Conservation (phyloP, 2,113 vertebrate species). For the Xenotilapia caudafasciata region DNA sequence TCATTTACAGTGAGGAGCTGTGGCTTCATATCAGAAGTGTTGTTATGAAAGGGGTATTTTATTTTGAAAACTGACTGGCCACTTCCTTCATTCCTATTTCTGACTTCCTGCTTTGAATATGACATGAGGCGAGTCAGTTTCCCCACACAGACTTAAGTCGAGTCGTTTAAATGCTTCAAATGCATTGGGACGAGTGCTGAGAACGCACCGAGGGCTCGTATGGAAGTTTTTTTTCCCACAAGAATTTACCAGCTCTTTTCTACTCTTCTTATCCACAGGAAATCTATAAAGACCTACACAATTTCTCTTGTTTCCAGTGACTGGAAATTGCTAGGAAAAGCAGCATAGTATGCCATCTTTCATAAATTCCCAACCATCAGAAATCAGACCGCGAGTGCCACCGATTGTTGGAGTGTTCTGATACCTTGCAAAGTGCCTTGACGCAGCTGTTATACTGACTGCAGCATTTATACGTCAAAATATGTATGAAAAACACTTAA, state of each 20-base stretch:
- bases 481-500: not conserved
- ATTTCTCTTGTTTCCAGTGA: not conserved
- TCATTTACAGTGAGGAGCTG: not conserved
- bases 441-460: not conserved
- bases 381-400: not conserved
- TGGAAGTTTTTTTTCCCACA: not conserved
- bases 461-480: not conserved
- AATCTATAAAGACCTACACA: not conserved
- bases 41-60: not conserved
- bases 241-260: not conserved
- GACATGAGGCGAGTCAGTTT: not conserved
- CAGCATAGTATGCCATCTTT: not conserved
- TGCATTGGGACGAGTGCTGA: not conserved
- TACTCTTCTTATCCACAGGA: not conserved
- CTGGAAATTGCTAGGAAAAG: fast-evolving
- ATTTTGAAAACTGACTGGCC: not conserved
- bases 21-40: not conserved
- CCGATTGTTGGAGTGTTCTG: not conserved
- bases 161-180: not conserved
- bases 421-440: not conserved
- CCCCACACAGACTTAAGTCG: not conserved
- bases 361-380: fast-evolving
- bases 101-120: not conserved
- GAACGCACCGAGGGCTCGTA: not conserved
- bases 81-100: not conserved